Evolutionary conservation across 2,113 vertebrate genomes (phyloP).

Genomic region (Xenotilapia flavipinnis): DNA sequence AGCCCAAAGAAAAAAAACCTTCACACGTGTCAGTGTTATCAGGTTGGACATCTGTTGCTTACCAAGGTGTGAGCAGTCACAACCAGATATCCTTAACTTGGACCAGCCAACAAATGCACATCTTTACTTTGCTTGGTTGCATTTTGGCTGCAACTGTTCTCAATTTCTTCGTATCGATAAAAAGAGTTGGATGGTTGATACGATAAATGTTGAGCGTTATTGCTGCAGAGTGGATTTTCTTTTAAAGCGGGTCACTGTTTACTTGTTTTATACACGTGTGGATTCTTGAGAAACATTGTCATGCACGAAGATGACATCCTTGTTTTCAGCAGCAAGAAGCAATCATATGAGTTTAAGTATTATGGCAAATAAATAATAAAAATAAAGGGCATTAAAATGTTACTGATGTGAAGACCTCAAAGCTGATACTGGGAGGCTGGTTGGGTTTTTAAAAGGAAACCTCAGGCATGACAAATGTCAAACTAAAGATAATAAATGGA

Average conservation of each 20-base stretch:
- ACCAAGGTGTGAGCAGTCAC: not conserved
- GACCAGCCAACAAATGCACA: not conserved
- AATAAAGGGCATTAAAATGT: not conserved
- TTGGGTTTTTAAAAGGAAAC: not conserved
- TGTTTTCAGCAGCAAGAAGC: not conserved
- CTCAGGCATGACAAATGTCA: not conserved
- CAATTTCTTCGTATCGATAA: not conserved
- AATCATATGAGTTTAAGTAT: not conserved
- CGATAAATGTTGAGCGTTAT: not conserved
- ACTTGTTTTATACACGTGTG: not conserved
- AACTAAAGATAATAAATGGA: not conserved
- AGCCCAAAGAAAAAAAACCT: not conserved
- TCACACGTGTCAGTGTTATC: not conserved
- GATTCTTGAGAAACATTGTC: not conserved
- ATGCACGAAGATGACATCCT: not conserved
- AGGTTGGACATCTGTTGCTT: constrained; percentile 1
- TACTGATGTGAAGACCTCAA: not conserved
- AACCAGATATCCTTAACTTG: not conserved
- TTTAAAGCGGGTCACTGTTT: not conserved
- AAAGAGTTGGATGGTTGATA: not conserved
- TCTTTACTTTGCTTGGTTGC: not conserved
- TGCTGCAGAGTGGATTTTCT: not conserved
- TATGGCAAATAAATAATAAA: not conserved
- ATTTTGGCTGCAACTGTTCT: not conserved
- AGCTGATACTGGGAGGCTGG: not conserved